Conservation (phyloP, 2,113 vertebrate species). For the Hymenochirus boettgeri region DNA sequence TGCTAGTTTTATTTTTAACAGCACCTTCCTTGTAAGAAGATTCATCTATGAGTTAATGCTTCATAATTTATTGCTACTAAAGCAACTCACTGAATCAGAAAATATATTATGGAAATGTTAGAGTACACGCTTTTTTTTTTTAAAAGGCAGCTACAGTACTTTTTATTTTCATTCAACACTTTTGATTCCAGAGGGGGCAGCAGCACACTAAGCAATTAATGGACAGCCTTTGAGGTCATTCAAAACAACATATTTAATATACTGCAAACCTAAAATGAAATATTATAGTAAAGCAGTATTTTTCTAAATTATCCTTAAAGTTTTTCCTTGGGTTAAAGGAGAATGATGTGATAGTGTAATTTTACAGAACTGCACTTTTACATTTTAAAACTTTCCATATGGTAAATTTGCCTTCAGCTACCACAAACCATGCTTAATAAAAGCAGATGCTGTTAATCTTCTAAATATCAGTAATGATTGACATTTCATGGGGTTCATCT, state of each 20-base stretch:
- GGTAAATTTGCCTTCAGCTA: slow-evolving; percentile 57
- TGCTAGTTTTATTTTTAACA: no score
- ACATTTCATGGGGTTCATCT: slow-evolving; percentile 47
- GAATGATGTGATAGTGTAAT: slow-evolving; percentile 23
- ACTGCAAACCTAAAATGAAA: no score
- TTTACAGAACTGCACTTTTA: slow-evolving; percentile 22
- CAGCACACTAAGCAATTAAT: background rate
- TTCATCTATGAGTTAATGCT: no score
- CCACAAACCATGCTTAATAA: slow-evolving; percentile 54
- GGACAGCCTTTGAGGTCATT: background rate
- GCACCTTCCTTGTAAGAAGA: no score
- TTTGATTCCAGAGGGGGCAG: background rate
- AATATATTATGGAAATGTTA: slow-evolving; percentile 3
- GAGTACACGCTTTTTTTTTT: background rate
- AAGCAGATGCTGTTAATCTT: slow-evolving; percentile 70
- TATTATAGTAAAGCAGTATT: no score
- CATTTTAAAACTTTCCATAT: slow-evolving; percentile 52
- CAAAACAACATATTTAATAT: no score
- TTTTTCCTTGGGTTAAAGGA: no score
- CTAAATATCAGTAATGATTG: slow-evolving; percentile 54
- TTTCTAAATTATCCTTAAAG: no score
- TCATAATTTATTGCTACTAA: no score
- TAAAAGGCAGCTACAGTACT: background rate
- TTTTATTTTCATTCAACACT: slow-evolving; percentile 3
- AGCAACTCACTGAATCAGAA: slow-evolving; percentile 30